Base-by-base conservation (phyloP, 2,888 invertebrate species). In the Cheilosia vernalis region DNA sequence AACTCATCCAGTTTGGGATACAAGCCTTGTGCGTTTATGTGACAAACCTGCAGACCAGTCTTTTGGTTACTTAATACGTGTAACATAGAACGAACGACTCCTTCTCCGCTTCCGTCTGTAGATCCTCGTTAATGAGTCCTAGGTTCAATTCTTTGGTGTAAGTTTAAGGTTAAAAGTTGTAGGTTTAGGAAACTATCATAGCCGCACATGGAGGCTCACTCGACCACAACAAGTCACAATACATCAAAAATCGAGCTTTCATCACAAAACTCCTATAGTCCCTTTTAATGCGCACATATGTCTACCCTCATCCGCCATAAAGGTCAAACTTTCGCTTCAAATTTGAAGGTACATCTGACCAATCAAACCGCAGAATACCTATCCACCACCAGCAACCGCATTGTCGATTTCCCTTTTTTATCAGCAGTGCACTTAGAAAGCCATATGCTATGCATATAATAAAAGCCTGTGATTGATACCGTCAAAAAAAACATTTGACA, bases 401-500 rank as follows among this genome's bases (percentile, higher is more conserved):
- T 24, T 33, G 27, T 58, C 69, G 58, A 70, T 60, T 58, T 66
- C 66, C 58, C 58, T 40, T 27, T 27, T 63, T 58, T 13, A 0
- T 17, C 13, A 15, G 1, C 5, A 40, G 42, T 66, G 51, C 58
- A 64, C 47, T 64, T 69, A 51, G 33, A 77, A 77, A 77, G 53
- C 49, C 37, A 37, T 37, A 33, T 4, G 5, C 53, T 37, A 33
- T 4, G 5, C 53, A 15, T 49, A 74, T 24, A 81, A 56, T 67
- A 56, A 81, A 81, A 70, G 42, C 30, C 63, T 17, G 1, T 6
- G 76, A 76, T 76, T 51, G 66, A 60, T 56, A 60, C 51, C 58
- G 66, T 51, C 58, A 47, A 66, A 76, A 27, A 66, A 21, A 21
- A 21, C 21, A 66, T 67, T 76, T 76, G 76, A 76, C 76, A 76